phyloP scores from a whole-genome alignment of 2,888 invertebrate species.

The Sinelater perroti region DNA sequence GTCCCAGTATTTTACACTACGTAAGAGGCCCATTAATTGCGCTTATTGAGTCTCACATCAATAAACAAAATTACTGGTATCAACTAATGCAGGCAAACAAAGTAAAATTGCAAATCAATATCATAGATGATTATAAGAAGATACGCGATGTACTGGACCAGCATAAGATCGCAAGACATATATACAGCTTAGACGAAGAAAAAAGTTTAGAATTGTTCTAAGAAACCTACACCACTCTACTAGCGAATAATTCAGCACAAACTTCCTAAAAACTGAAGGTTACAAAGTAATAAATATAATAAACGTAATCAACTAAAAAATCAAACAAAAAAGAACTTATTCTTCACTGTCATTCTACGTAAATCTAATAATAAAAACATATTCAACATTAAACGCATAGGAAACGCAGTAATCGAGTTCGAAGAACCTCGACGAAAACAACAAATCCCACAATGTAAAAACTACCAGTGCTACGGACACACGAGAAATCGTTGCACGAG shows the following conservation, averaged over 20 bases:
- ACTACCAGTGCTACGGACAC: constrained; percentile 20
- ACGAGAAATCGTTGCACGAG: constrained; percentile 14
- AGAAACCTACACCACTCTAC: constrained; percentile 12
- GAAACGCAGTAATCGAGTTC: constrained; percentile 13
- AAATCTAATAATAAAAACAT: constrained; percentile 21
- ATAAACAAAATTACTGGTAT: constrained; percentile 6
- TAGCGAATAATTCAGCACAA: constrained; percentile 5
- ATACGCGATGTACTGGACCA: constrained; percentile 5
- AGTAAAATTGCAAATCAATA: constrained; percentile 11
- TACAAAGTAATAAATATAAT: constrained; percentile 17
- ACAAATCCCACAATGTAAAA: constrained; percentile 21
- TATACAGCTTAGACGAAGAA: constrained; percentile 14
- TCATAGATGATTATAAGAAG: constrained; percentile 1
- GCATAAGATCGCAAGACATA: constrained; percentile 6
- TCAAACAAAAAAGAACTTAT: constrained; percentile 18
- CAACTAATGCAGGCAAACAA: constrained; percentile 2
- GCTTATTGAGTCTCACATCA: constrained; percentile 3
- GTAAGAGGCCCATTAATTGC: constrained; percentile 3
- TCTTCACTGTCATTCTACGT: constrained; percentile 14
- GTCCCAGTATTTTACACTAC: constrained; percentile 11
- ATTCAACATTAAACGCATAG: constrained; percentile 18
- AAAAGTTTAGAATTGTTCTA: constrained; percentile 17
- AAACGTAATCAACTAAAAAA: constrained; percentile 20
- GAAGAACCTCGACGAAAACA: constrained; percentile 18
- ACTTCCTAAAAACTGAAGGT: constrained; percentile 15